Evolutionary conservation across 30 jellyfish, hydroid and myxozoan genomes (phyloP).

Genomic region (Turritopsis rubra): DNA sequence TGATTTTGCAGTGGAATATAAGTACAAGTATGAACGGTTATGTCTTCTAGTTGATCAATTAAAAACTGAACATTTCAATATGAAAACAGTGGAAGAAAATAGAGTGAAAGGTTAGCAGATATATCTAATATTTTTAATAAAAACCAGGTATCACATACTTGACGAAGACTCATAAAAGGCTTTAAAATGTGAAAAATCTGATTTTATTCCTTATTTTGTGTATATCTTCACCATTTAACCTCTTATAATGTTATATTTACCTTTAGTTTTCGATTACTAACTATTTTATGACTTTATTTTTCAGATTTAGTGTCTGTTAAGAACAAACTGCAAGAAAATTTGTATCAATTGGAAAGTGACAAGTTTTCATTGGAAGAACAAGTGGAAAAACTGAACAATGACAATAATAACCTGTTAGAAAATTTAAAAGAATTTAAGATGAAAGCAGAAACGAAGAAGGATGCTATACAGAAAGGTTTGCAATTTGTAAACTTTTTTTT

Average conservation of each 20-base stretch:
- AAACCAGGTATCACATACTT: too few relatives aligned
- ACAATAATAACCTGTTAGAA: background rate
- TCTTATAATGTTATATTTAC: too few relatives aligned
- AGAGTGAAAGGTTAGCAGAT: background rate
- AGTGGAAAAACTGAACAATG: background rate
- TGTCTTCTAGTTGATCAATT: background rate
- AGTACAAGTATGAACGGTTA: slow-evolving; percentile 4
- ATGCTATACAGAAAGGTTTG: background rate
- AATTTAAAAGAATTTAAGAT: background rate
- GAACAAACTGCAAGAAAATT: background rate
- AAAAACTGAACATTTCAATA: background rate
- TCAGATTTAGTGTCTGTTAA: background rate
- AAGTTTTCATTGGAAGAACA: background rate
- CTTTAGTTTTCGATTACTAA: too few relatives aligned
- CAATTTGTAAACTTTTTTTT: too few relatives aligned
- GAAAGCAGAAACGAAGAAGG: background rate
- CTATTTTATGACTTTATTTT: too few relatives aligned
- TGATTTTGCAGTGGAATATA: slow-evolving; percentile 1
- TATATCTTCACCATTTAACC: too few relatives aligned
- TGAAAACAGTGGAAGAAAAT: background rate
- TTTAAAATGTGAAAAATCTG: too few relatives aligned
- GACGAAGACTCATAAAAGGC: too few relatives aligned
- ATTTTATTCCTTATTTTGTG: too few relatives aligned
- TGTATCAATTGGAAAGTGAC: background rate
- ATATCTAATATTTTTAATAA: too few relatives aligned